phyloP scores from a whole-genome alignment of 2,797 vertebrate genomes.

The Sciurus carolinensis region DNA sequence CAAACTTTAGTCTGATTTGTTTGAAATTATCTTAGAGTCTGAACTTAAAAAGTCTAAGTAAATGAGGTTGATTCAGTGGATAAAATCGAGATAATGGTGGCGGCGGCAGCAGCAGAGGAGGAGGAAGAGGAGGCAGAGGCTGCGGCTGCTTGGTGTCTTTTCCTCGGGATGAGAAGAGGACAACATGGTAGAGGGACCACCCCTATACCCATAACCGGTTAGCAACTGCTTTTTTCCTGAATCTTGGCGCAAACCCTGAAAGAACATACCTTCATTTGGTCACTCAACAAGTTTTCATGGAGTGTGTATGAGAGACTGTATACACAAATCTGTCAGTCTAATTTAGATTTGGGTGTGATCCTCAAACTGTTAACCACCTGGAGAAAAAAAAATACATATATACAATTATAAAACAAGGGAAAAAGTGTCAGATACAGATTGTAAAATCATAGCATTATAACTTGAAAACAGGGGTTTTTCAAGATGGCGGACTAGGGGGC shows the following conservation, averaged over 20 bases:
- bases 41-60: too few species aligned
- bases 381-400: neutral
- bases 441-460: constrained; percentile 39
- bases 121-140: too few species aligned
- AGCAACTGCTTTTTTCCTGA: neutral
- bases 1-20: too few species aligned
- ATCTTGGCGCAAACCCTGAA: neutral
- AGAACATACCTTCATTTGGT: constrained; percentile 32
- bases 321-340: neutral
- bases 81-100: too few species aligned
- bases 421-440: neutral
- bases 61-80: too few species aligned
- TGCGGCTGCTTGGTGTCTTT: neutral
- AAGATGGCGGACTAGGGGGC: too few species aligned
- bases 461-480: neutral
- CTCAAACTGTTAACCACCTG: neutral
- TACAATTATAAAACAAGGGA: neutral
- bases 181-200: neutral
- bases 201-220: neutral
- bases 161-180: neutral
- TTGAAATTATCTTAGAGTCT: too few species aligned
- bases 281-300: constrained; percentile 5
- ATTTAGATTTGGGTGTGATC: constrained; percentile 29
- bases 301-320: neutral
- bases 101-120: too few species aligned